Percentiles rank a stretch among this genome's conserved stretches.
Conservation (phyloP, 2,113 vertebrate species). For the Rattus norvegicus region DNA sequence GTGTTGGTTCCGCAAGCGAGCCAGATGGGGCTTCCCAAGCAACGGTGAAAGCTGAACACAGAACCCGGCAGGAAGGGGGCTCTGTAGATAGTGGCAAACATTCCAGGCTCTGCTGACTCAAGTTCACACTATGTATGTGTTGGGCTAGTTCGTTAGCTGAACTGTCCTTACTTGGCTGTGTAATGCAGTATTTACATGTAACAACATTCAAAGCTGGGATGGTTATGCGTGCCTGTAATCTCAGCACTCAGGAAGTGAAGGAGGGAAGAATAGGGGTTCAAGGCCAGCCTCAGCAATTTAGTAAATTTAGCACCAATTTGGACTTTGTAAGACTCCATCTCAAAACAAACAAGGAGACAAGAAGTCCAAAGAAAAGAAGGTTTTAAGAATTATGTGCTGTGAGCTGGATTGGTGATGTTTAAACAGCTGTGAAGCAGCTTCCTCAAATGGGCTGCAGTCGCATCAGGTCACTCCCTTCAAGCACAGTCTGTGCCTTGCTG, state of each 20-base stretch:
- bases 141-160: neutral
- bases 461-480: neutral
- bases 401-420: constrained; percentile 14
- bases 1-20: neutral
- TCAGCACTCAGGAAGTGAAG: neutral
- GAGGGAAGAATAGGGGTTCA: neutral
- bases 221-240: neutral
- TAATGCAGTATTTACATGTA: neutral
- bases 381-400: neutral
- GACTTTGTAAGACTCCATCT: neutral
- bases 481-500: neutral
- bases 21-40: neutral
- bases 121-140: neutral
- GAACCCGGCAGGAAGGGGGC: neutral
- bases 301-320: neutral
- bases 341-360: neutral
- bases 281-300: neutral
- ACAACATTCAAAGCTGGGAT: neutral
- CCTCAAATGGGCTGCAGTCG: neutral
- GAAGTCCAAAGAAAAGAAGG: too few relatives aligned
- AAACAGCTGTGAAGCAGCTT: neutral
- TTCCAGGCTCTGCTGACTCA: constrained; percentile 17
- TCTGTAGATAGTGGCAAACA: neutral
- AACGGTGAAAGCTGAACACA: neutral
- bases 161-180: neutral